phyloP scores from a whole-genome alignment of 35 echinoderm and acorn worm genomes.

The Apostichopus parvimensis region DNA sequence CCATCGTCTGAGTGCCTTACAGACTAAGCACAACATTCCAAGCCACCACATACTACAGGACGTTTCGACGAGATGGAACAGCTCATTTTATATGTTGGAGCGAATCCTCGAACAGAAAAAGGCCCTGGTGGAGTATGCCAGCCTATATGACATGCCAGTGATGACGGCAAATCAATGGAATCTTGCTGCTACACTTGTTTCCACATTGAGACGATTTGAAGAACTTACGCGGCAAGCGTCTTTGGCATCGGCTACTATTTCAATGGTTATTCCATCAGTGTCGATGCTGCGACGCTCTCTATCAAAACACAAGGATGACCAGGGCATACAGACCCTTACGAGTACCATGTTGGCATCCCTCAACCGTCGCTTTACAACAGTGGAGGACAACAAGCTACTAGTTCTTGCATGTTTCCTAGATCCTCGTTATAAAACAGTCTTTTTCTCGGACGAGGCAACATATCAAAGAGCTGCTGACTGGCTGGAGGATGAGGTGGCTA shows the following conservation, averaged over 20 bases:
- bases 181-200: too few relatives aligned
- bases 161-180: too few relatives aligned
- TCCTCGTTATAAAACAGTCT: neutral
- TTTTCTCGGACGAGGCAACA: neutral
- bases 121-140: conserved; percentile 55
- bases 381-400: neutral
- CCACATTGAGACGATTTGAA: too few relatives aligned
- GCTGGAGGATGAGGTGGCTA: neutral
- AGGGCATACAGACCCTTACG: neutral
- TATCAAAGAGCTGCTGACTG: conserved; percentile 4
- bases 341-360: neutral
- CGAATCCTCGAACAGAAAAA: conserved; percentile 43
- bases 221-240: too few relatives aligned
- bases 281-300: neutral
- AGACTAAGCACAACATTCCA: neutral
- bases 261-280: too few relatives aligned
- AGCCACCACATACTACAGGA: conserved; percentile 24
- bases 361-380: neutral
- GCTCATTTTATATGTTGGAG: conserved; percentile 14
- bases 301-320: neutral
- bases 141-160: conserved; percentile 19
- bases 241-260: too few relatives aligned
- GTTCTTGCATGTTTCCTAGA: neutral
- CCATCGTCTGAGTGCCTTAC: neutral
- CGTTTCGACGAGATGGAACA: conserved; percentile 16